Evolutionary conservation across 2,888 invertebrate genomes (phyloP).

Genomic region (Epinotia bilunana): DNA sequence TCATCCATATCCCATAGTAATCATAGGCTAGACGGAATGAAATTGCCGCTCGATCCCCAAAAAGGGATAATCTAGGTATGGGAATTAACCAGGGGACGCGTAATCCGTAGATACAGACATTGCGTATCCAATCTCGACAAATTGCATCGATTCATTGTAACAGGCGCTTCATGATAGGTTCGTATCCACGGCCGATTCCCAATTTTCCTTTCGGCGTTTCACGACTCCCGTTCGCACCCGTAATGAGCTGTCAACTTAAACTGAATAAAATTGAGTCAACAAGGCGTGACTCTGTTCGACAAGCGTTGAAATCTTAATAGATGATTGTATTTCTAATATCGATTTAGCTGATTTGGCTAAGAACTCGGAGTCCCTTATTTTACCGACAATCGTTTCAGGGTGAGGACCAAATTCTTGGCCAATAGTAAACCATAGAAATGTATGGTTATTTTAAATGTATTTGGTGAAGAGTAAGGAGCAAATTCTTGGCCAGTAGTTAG

Average conservation of each 20-base stretch:
- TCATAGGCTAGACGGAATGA: constrained; percentile 53
- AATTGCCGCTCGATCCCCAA: constrained; percentile 55
- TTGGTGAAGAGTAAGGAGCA: no score
- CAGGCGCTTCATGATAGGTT: constrained; percentile 34
- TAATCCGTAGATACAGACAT: constrained; percentile 59
- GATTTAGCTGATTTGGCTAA: not conserved
- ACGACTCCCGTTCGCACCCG: constrained; percentile 8
- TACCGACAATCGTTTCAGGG: no score
- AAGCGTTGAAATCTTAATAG: not conserved
- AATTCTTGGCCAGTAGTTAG: no score
- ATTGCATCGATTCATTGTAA: constrained; percentile 60
- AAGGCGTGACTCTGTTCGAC: not conserved
- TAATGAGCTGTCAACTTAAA: constrained; percentile 27
- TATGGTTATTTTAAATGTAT: no score
- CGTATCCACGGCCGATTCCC: constrained; percentile 25
- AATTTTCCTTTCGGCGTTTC: constrained; percentile 40
- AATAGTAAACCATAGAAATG: no score
- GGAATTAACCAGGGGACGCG: constrained; percentile 62
- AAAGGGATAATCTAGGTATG: constrained; percentile 64
- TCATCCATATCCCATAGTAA: constrained; percentile 43
- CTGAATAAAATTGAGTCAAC: constrained; percentile 14
- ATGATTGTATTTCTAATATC: not conserved
- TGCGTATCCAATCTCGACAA: constrained; percentile 66
- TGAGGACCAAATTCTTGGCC: no score
- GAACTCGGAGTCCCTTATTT: not conserved